A percentile compares a stretch with the other conserved stretches of the same genome.
Evolutionary conservation across 2,113 vertebrate genomes (phyloP).

Genomic region (Oncorhynchus nerka): DNA sequence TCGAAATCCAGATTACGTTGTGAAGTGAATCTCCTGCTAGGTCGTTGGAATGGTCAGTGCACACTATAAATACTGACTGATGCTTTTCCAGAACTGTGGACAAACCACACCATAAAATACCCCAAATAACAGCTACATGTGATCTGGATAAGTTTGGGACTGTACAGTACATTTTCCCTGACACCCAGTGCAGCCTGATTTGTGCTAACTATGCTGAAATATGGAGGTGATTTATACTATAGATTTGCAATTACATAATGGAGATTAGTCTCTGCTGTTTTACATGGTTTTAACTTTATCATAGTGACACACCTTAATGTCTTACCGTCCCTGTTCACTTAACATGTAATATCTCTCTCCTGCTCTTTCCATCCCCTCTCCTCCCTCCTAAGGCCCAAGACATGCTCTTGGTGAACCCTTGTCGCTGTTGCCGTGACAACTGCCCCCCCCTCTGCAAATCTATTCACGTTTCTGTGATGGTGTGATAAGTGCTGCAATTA

Average conservation of each 20-base stretch:
- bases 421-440: constrained; percentile 72
- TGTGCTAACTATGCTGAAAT: too few relatives aligned
- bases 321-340: constrained; percentile 15
- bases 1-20: constrained; percentile 50
- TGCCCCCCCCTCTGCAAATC: constrained; percentile 46
- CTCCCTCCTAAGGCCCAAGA: constrained; percentile 52
- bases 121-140: too few relatives aligned
- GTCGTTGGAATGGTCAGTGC: constrained; percentile 47
- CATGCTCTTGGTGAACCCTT: constrained; percentile 61
- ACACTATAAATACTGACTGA: constrained; percentile 37
- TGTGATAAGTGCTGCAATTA: constrained; percentile 77
- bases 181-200: too few relatives aligned
- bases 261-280: too few relatives aligned
- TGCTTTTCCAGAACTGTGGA: constrained; percentile 31
- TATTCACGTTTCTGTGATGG: constrained; percentile 62
- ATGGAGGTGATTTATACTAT: too few relatives aligned
- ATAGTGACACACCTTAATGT: too few relatives aligned
- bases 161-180: too few relatives aligned
- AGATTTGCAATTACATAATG: too few relatives aligned
- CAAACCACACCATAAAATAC: constrained; percentile 17
- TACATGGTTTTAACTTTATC: too few relatives aligned
- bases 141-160: too few relatives aligned
- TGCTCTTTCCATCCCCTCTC: neutral
- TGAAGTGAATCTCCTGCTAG: constrained; percentile 56
- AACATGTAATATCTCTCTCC: constrained; percentile 3